Evolutionary conservation across 2,113 vertebrate genomes (phyloP).

Genomic region (Centropus bengalensis): DNA sequence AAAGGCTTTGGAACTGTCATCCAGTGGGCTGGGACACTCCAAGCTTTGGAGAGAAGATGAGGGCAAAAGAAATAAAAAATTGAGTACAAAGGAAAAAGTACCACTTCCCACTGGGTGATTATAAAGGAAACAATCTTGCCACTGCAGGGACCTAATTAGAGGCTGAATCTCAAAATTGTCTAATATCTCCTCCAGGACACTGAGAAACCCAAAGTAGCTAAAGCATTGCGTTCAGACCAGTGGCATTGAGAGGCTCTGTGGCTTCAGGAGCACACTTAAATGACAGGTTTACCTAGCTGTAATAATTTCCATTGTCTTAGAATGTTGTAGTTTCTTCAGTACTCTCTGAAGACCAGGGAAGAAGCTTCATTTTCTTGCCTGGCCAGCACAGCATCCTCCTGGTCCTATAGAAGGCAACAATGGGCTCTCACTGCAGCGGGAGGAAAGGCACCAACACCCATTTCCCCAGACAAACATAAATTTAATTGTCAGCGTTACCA

Average conservation of each 20-base stretch:
- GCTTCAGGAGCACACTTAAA: background rate
- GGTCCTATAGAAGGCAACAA: background rate
- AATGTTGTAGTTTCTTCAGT: background rate
- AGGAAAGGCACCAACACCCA: background rate
- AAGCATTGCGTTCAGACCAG: rapidly evolving
- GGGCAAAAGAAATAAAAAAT: constrained; percentile 33
- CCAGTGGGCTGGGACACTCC: background rate
- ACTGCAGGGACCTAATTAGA: constrained; percentile 39
- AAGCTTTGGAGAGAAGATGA: background rate
- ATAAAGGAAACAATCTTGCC: constrained; percentile 13
- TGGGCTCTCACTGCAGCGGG: background rate
- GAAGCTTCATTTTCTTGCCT: background rate
- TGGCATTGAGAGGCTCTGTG: background rate
- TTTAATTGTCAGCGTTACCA: background rate
- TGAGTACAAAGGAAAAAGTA: constrained; percentile 2
- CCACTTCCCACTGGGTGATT: constrained; percentile 1
- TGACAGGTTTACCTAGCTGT: background rate
- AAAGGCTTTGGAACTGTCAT: constrained; percentile 20
- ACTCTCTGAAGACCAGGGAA: background rate
- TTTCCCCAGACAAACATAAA: background rate
- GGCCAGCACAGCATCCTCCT: background rate
- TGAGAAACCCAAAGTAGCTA: background rate
- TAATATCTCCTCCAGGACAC: background rate
- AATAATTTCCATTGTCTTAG: background rate
- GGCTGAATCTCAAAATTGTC: background rate